Evolutionary conservation across 64 coral and sea anemone genomes (phyloP).

Genomic region (Orbicella faveolata): DNA sequence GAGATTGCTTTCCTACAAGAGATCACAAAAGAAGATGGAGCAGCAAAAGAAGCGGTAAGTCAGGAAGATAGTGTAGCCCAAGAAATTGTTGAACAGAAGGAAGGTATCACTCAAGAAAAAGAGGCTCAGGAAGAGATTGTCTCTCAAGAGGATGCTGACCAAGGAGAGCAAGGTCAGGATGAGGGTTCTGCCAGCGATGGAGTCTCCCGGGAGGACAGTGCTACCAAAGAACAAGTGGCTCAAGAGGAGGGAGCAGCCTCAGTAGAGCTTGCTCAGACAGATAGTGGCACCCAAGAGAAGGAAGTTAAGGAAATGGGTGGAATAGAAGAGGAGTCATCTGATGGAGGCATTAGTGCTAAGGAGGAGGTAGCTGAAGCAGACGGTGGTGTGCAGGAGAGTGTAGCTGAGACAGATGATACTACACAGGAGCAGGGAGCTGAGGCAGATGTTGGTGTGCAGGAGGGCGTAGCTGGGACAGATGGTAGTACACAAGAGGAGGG

Average conservation of each 20-base stretch:
- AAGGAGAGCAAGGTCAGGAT: background rate
- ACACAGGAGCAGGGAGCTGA: background rate
- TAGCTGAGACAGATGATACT: background rate
- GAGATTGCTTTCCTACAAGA: background rate
- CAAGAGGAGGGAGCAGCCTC: background rate
- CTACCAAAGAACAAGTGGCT: background rate
- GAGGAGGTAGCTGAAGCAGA: background rate
- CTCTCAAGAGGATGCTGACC: background rate
- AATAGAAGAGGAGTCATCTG: background rate
- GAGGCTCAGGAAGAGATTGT: background rate
- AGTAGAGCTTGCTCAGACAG: background rate
- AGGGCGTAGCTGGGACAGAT: background rate
- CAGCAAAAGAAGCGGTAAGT: background rate
- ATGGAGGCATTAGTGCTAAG: background rate
- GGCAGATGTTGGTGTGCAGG: background rate
- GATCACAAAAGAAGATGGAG: background rate
- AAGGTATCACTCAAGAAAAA: background rate
- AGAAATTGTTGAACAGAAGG: background rate
- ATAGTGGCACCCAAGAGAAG: background rate
- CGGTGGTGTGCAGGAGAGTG: background rate
- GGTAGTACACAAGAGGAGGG: background rate
- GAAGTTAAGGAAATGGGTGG: too few relatives aligned
- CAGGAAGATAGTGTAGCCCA: background rate
- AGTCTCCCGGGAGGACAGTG: background rate
- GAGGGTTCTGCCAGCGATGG: background rate